Evolutionary conservation across 2,113 vertebrate genomes (phyloP), one percentile per base, ranked within the genome.

Genomic region (Sarotherodon lohbergeri): DNA sequence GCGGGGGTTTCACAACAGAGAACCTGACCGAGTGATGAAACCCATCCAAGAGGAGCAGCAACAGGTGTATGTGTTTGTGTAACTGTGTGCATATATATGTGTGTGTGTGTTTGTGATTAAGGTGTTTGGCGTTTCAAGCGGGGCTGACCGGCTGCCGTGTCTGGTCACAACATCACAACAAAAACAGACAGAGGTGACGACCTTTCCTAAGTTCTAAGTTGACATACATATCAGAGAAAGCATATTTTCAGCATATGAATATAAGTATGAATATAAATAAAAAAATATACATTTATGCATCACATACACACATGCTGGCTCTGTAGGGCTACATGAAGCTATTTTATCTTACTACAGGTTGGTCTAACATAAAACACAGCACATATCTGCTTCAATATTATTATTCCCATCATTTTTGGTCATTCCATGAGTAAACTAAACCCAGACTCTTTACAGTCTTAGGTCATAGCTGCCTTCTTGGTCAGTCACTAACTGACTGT

Each of bases 11-110:
- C 95, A 94, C 94, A 95, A 95, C 90, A 91, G 81, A 93, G 91
- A 93, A 89, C 88, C 68, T 89, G 90, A 92, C 90, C 57, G 83
- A 94, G 95, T 97, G 96, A 96, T 96, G 96, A 97, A 97, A 96
- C 91, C 86, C 85, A 48, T 78, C 71, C 81, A 82, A 87, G 93
- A 97, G 90, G 79, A 93, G 87, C 95, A 95, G 95, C 93, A 92
- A 94, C 96, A 97, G 96, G 96, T 96, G 92, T 87, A 56, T 52
- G 46, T 89, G 19, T 86, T 84, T 87, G 82, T 41, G 79, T 79
- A 90, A 56, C 57, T 82, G 82, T 41, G 83, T 54, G 50, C 46
- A 52, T 19, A 43, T 36, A 63, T 66, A 61, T 61, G 68, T 78
- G 48, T 63, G 68, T 82, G 82, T 59, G 82, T 78, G 48, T 88